A percentile compares a stretch with the other conserved stretches of the same genome.
Conservation (phyloP, 1,140 invertebrate species). For the Rhizoglyphus robini region DNA sequence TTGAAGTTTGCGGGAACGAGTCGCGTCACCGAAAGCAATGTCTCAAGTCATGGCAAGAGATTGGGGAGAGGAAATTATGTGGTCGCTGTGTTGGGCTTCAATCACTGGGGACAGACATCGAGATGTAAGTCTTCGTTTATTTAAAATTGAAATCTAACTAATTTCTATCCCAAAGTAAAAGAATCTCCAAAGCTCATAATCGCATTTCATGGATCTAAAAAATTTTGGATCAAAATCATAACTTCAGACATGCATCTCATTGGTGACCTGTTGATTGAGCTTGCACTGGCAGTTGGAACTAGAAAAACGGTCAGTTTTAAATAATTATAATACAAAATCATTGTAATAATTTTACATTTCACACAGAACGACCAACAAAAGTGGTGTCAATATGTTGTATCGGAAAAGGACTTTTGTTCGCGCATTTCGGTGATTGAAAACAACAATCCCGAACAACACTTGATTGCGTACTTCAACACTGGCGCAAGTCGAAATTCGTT, state of each 20-base stretch:
- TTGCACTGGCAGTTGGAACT: background rate
- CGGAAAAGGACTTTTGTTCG: background rate
- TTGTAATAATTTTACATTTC: no score
- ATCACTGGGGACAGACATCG: slow-evolving; percentile 56
- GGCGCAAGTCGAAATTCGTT: background rate
- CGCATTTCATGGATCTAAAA: background rate
- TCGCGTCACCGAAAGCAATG: background rate
- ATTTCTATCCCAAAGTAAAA: background rate
- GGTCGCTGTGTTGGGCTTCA: slow-evolving; percentile 80
- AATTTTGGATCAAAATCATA: background rate
- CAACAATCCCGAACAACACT: background rate
- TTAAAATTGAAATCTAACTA: background rate
- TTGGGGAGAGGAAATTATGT: slow-evolving; percentile 64
- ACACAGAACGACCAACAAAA: background rate
- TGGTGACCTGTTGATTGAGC: background rate
- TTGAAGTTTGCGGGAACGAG: background rate
- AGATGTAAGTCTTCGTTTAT: slow-evolving; percentile 8
- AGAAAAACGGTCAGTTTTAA: background rate
- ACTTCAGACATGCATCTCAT: background rate
- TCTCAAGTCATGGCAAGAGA: background rate
- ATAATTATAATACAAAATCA: no score
- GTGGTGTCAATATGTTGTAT: background rate
- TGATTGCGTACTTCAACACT: background rate
- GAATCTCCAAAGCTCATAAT: background rate
- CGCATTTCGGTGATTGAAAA: slow-evolving; percentile 2